phyloP scores from a whole-genome alignment of 2,113 vertebrate species.

The Sapayoa aenigma region DNA sequence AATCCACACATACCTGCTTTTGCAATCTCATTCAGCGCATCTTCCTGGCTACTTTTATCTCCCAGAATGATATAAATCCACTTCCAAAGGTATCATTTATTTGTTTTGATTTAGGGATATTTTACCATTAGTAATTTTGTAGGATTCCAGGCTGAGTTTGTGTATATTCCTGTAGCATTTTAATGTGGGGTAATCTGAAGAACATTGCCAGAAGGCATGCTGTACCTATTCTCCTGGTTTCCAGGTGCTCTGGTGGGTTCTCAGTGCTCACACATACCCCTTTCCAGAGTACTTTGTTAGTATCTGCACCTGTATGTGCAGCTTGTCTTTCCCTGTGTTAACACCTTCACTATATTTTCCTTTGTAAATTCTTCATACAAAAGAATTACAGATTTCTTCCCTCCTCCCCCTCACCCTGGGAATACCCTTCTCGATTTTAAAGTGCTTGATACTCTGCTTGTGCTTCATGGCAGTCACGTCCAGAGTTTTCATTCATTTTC shows the following conservation, averaged over 20 bases:
- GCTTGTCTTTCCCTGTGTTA: neutral
- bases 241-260: neutral
- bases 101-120: neutral
- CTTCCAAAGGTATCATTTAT: neutral
- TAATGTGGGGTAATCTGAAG: neutral
- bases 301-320: neutral
- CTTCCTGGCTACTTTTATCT: neutral
- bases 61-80: neutral
- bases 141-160: neutral
- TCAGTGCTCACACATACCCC: neutral
- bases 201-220: neutral
- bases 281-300: neutral
- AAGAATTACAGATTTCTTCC: neutral
- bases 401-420: neutral
- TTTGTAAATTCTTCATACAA: neutral
- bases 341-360: neutral
- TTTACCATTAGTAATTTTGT: neutral
- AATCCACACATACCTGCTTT: fast-evolving
- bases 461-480: neutral
- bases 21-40: neutral
- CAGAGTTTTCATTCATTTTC: neutral
- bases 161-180: neutral
- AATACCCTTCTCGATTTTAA: neutral
- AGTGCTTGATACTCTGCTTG: neutral
- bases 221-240: neutral